Evolutionary conservation across 2,797 vertebrate species (phyloP).

Genomic region (Lates japonicus): DNA sequence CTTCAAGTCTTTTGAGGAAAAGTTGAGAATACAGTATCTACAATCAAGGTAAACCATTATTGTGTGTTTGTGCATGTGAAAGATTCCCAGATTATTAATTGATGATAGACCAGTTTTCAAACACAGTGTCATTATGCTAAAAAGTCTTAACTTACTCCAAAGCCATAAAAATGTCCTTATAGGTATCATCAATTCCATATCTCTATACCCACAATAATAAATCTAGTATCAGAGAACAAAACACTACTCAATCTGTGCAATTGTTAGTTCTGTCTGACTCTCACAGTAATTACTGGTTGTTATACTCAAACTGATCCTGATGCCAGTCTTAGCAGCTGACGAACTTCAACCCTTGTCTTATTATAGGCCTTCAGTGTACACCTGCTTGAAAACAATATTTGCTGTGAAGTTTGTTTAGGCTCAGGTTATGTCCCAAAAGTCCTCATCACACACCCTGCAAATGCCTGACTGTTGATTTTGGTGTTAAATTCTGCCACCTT

Average conservation of each 20-base stretch:
- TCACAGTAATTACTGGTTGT: slow-evolving; percentile 19
- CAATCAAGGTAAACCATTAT: slow-evolving; percentile 90
- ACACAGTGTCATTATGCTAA: not conserved
- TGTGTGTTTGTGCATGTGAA: not conserved
- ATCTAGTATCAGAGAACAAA: not conserved
- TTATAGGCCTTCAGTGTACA: not conserved
- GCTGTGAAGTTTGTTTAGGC: not conserved
- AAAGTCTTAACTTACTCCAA: not conserved
- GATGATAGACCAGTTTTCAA: not conserved
- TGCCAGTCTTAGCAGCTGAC: not conserved
- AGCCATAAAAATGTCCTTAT: not conserved
- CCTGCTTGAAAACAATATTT: not conserved
- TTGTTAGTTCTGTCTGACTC: slow-evolving; percentile 37
- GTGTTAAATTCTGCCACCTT: slow-evolving; percentile 42
- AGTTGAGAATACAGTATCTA: slow-evolving; percentile 96
- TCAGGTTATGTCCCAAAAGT: not conserved
- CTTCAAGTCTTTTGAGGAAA: slow-evolving; percentile 98
- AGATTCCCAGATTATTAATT: not conserved
- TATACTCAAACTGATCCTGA: slow-evolving; percentile 26
- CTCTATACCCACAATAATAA: not conserved
- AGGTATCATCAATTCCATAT: not conserved
- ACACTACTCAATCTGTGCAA: slow-evolving; percentile 49
- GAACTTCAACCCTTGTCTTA: not conserved
- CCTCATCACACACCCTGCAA: not conserved
- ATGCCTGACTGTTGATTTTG: not conserved